Evolutionary conservation across 2,797 vertebrate species (phyloP).

Genomic region (Potorous gilbertii): DNA sequence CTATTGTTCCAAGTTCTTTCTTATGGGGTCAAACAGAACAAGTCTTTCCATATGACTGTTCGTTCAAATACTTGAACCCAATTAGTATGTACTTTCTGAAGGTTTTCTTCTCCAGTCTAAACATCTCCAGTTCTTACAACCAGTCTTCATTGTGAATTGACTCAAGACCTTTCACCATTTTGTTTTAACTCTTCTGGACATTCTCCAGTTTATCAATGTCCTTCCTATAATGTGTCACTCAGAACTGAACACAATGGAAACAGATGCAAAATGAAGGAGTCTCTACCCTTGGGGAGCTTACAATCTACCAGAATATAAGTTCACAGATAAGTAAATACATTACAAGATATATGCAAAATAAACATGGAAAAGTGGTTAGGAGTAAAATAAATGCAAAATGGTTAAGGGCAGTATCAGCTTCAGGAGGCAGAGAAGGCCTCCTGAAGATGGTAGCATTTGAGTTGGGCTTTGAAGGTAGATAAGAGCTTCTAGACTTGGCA

Average conservation of each 20-base stretch:
- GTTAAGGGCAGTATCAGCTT: background rate
- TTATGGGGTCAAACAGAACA: background rate
- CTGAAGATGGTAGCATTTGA: background rate
- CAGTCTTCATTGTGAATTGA: background rate
- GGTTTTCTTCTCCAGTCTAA: background rate
- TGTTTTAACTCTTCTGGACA: background rate
- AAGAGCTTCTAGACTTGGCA: background rate
- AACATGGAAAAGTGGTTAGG: background rate
- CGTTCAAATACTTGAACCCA: background rate
- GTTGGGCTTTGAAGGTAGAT: background rate
- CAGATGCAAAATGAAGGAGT: background rate
- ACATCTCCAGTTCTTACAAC: background rate
- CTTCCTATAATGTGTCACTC: background rate
- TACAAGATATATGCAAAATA: background rate
- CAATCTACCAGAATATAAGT: background rate
- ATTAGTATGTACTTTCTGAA: background rate
- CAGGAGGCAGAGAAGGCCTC: background rate
- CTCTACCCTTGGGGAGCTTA: background rate
- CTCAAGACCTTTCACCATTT: background rate
- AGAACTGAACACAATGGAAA: background rate
- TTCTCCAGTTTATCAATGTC: background rate
- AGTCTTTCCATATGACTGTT: background rate
- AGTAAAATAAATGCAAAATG: background rate
- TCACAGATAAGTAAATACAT: background rate
- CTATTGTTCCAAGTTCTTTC: background rate